Evolutionary conservation across 2,797 vertebrate species (phyloP), one percentile per base, ranked within the genome.

Genomic region (Perodicticus potto): DNA sequence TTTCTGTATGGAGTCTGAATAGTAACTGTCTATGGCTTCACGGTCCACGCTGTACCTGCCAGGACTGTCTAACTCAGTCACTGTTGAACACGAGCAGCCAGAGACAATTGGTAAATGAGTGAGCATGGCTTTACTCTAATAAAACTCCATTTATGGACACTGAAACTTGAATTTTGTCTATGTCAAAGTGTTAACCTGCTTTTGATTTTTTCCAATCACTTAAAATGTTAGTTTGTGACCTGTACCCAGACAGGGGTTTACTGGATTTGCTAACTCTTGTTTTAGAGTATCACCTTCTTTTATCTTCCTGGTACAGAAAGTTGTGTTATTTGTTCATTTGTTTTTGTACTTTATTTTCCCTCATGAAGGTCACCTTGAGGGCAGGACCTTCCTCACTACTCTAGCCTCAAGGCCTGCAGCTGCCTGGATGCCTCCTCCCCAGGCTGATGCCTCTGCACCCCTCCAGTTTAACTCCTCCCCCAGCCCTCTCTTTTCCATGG

Each of bases 121-220:
- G 40, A 7, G 12, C 8, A 10, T 73, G 61, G 11, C 34, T 86
- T 22, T 78, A 43, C 37, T 91, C 13, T 43, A 73, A 84, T 85
- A 80, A 67, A 73, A 67, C 22, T 83, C 89, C 61, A 61, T n/a
- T 63, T 82, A 25, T n/a, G 27, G 76, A 81, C 16, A 25, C 16
- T 11, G 29, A 74, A 34, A 85, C 74, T 82, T 65, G 81, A 90
- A 37, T 90, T 86, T 29, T 77, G 37, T 53, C 29, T 40, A 13
- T 77, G 32, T 77, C 2, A 65, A 40, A 77, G n/a, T 65, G 45
- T 55, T 43, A 61, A 59, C 37, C 32, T 32, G 77, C n/a, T 93
- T 77, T 70, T 91, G n/a, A 8, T 87, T 65, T 86, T 90, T 70
- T 76, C 53, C 45, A 72, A 1, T 55, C 5, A 63, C 34, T 81